Conservation (phyloP, 1,140 invertebrate species). For the Oedothorax gibbosus region DNA sequence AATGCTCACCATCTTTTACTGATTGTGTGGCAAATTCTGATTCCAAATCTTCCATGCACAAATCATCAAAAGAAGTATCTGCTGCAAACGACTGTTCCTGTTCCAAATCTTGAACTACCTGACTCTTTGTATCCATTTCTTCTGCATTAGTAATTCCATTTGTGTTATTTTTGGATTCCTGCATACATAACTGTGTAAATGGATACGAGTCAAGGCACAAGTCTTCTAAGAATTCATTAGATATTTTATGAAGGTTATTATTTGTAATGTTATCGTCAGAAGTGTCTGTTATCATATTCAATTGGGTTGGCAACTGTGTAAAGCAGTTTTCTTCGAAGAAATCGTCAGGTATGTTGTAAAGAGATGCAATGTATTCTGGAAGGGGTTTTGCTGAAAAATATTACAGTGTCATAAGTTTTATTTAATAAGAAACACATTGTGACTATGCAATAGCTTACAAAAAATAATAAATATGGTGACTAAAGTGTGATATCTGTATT, state of each 20-base stretch:
- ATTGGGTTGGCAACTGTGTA: slow-evolving; percentile 12
- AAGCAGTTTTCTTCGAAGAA: slow-evolving; percentile 52
- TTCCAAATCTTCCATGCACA: slow-evolving; percentile 10
- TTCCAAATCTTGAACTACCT: background rate
- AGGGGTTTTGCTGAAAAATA: slow-evolving; percentile 24
- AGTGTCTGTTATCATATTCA: background rate
- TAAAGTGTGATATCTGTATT: no score
- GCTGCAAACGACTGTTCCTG: slow-evolving; percentile 14
- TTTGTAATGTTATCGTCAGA: background rate
- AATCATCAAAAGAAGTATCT: slow-evolving; percentile 33
- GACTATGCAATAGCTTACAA: no score
- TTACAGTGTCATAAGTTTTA: background rate
- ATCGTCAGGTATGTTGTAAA: slow-evolving; percentile 35
- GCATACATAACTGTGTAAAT: background rate
- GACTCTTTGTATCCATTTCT: background rate
- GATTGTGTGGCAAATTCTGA: background rate
- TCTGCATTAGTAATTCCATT: background rate
- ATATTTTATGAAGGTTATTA: background rate
- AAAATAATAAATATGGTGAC: no score
- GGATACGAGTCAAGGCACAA: slow-evolving; percentile 6
- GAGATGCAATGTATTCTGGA: slow-evolving; percentile 20
- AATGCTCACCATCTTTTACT: background rate
- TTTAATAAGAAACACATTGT: no score
- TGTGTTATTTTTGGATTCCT: background rate
- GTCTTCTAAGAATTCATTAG: background rate